These are phyloP conservation scores for Anagyrus pseudococci DNA, from an alignment of 2,888 invertebrate genomes.

Conservation along the genomic window DNA sequence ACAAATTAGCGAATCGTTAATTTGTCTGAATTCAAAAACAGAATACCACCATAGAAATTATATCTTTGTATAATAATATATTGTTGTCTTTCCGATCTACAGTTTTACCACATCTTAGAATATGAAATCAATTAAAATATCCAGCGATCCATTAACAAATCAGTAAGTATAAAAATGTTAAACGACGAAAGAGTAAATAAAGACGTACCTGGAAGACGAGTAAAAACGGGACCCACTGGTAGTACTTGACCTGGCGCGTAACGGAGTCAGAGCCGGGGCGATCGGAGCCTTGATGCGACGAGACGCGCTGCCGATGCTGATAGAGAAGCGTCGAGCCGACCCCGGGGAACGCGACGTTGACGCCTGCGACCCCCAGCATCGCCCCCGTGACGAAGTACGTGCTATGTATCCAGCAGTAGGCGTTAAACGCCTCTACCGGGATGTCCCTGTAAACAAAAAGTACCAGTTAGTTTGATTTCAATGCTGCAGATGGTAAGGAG, in stretches of 20 bases:
- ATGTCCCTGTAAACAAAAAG: conserved; percentile 70
- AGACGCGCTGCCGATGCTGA: conserved; percentile 68
- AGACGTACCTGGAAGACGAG: conserved; percentile 90
- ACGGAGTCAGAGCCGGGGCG: conserved; percentile 6
- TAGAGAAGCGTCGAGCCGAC: conserved; percentile 68
- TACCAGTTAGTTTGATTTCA: neutral
- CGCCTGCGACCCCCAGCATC: conserved; percentile 80
- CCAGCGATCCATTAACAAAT: too few species aligned
- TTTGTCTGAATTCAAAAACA: too few species aligned
- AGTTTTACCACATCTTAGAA: too few species aligned
- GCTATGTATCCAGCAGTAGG: conserved; percentile 95
- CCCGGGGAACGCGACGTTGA: conserved; percentile 79
- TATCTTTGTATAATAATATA: too few species aligned
- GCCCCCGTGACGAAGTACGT: conserved; percentile 88
- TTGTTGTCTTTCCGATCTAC: too few species aligned
- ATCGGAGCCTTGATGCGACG: conserved; percentile 3
- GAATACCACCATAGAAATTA: too few species aligned
- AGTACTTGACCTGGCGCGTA: conserved; percentile 82
- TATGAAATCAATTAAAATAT: too few species aligned
- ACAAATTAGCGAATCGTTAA: too few species aligned
- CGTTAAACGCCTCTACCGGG: conserved; percentile 90
- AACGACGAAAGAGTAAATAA: too few species aligned
- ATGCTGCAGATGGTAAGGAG: neutral
- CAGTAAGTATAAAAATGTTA: too few species aligned
- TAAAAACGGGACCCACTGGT: conserved; percentile 98